These are phyloP conservation scores for Xenopus petersii DNA, from an alignment of 2,797 vertebrate species.

Conservation along the genomic window DNA sequence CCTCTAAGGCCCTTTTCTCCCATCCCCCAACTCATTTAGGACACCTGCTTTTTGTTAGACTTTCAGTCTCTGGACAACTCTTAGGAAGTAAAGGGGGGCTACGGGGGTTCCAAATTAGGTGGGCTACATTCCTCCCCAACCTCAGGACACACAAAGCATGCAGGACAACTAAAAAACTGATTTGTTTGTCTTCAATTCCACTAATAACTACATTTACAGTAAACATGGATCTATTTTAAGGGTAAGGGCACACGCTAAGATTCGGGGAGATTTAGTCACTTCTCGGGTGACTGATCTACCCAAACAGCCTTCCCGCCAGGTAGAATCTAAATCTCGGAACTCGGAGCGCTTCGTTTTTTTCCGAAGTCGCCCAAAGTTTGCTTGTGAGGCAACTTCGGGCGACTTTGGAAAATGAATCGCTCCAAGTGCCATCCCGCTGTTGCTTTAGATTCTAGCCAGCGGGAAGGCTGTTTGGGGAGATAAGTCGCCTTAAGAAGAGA, in stretches of 20 bases:
- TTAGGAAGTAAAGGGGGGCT: slow-evolving; percentile 45
- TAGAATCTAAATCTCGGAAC: no score
- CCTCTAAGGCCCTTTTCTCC: slow-evolving; percentile 19
- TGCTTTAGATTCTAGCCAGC: no score
- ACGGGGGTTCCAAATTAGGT: slow-evolving; percentile 44
- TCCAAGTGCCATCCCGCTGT: no score
- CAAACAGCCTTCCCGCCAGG: no score
- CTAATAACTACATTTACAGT: neutral
- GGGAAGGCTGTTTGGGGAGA: no score
- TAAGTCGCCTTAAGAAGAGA: no score
- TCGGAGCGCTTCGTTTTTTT: no score
- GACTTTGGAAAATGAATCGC: no score
- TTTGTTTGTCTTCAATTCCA: neutral
- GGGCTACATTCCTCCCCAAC: slow-evolving; percentile 32
- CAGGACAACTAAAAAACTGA: slow-evolving; percentile 13
- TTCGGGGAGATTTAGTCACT: no score
- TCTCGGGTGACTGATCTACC: no score
- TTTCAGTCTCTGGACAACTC: slow-evolving; percentile 41
- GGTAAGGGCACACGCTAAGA: neutral
- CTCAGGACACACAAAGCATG: slow-evolving; percentile 23
- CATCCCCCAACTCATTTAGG: slow-evolving; percentile 41
- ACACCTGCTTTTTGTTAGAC: slow-evolving; percentile 49
- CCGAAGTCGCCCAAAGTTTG: no score
- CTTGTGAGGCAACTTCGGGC: no score
- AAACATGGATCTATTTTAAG: neutral